Evolutionary conservation across 2,797 vertebrate species (phyloP).

Genomic region (Artibeus lituratus): DNA sequence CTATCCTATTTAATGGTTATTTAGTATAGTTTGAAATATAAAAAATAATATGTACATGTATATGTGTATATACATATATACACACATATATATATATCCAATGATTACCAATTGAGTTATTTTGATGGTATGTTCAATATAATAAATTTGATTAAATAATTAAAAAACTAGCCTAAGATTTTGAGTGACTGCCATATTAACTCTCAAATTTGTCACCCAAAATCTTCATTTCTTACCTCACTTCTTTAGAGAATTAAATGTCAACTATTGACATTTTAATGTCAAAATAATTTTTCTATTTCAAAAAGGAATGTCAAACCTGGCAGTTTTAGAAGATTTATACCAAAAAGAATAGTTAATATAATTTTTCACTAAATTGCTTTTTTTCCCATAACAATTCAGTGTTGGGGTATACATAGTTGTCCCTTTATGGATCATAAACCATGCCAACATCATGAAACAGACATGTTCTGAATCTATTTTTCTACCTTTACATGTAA

Average conservation of each 20-base stretch:
- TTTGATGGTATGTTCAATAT: neutral
- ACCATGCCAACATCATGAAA: accelerated
- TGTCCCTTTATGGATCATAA: accelerated
- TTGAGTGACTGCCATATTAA: neutral
- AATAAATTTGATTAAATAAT: neutral
- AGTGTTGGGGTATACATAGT: neutral
- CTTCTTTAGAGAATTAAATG: neutral
- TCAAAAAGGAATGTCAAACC: neutral
- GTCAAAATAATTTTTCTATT: neutral
- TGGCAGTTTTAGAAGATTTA: neutral
- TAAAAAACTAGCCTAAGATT: neutral
- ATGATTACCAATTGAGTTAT: neutral
- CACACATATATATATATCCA: neutral
- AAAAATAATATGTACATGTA: neutral
- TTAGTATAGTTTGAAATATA: neutral
- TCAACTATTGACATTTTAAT: neutral
- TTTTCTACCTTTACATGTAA: neutral
- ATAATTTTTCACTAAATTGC: neutral
- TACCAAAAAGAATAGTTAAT: neutral
- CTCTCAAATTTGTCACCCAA: neutral
- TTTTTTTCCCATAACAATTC: neutral
- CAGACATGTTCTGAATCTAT: accelerated
- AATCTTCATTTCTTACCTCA: neutral
- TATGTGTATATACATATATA: accelerated
- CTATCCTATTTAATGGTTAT: neutral